Base-by-base conservation (phyloP, 2,113 vertebrate genomes). In the Cinclus cinclus region DNA sequence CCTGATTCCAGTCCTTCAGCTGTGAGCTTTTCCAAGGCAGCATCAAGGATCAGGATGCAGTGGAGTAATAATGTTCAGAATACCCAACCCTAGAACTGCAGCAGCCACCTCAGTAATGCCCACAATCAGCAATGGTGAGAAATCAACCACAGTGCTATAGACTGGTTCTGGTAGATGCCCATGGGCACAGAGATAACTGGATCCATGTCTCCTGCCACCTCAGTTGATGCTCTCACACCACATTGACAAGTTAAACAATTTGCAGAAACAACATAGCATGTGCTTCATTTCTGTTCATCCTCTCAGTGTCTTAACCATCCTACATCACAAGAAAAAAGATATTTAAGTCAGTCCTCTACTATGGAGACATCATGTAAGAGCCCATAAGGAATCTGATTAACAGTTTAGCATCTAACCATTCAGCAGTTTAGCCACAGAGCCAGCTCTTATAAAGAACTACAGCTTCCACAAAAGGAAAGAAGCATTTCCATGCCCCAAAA, bases 251-350 rank as follows among this genome's bases (percentile, higher is more conserved):
- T 69, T 80, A 35, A 58, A 39, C 17, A 30, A 37, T 22, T 44
- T 25, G 33, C 59, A 90, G 65, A 37, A 63, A 56, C 65, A 59
- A 23, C 2, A 30, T 3, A 42, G 42, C 0, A 0, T 39, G 24
- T 42, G 60, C 74, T 76, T 94, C 67, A 73, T 25, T 69, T 73
- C 64, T 73, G 25, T 76, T 91, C 42, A 39, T 65, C 65, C 33
- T 80, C 39, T 85, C 75, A 31, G 21, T 41, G 28, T 56, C 87
- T 90, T 87, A 97, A 83, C 30, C 77, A 42, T 95, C 94, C 96
- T 97, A 7, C 2, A 80, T 8, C 39, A 47, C 44, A 69, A 73
- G n/a, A 87, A 83, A 76, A 50, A 55, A 55, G n/a, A 44, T 5
- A 75, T 27, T 27, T 69, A 53, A 46, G 53, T 91, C 46, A 80